Percentiles rank a stretch among this genome's conserved stretches.
Evolutionary conservation across 1,140 invertebrate genomes (phyloP).

Genomic region (Drosophila biarmipes): DNA sequence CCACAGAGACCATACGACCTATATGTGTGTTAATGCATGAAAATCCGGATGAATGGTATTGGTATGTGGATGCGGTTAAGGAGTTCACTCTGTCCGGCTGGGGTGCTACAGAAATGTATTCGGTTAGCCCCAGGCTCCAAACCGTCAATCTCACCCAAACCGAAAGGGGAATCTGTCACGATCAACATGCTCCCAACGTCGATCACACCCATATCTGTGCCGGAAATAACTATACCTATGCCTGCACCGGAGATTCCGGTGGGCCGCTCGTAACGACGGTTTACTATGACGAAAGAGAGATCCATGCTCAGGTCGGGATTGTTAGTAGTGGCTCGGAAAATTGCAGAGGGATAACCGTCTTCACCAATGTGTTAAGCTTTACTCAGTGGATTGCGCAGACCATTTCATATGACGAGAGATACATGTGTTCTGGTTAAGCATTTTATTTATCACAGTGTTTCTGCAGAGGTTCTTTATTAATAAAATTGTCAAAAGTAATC

Average conservation of each 20-base stretch:
- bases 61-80: neutral
- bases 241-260: slow-evolving; percentile 3
- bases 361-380: slow-evolving; percentile 3
- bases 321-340: neutral
- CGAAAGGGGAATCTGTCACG: neutral
- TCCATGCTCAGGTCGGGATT: slow-evolving; percentile 6
- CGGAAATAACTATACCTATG: neutral
- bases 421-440: neutral
- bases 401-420: neutral
- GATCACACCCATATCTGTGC: slow-evolving; percentile 11
- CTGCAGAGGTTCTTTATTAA: too few species aligned
- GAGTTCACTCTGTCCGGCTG: neutral
- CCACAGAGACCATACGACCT: neutral
- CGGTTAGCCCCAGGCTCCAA: neutral
- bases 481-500: too few species aligned
- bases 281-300: neutral
- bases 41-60: neutral
- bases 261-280: neutral
- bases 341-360: neutral
- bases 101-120: neutral
- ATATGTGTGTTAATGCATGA: neutral
- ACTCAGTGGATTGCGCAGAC: neutral
- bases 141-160: neutral
- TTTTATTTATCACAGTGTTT: neutral
- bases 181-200: neutral